Percentiles rank a stretch among this genome's conserved stretches.
Conservation (phyloP, 2,113 vertebrate genomes). For the Circaetus gallicus region DNA sequence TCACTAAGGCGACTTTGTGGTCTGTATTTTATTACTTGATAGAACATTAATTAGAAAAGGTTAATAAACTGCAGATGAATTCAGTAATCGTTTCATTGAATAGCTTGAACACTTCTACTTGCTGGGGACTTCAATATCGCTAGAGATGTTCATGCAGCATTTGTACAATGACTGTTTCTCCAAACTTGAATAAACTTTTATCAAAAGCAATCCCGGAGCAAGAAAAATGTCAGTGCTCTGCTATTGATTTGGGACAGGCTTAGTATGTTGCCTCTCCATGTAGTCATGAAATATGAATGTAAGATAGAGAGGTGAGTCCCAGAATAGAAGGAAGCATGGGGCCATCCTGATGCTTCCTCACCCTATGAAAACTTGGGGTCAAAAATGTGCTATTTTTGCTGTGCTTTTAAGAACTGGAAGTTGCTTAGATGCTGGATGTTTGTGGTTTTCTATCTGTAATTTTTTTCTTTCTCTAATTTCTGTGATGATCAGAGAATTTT, state of each 20-base stretch:
- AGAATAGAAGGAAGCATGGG: background rate
- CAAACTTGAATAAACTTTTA: background rate
- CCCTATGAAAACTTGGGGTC: background rate
- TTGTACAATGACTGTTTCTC: background rate
- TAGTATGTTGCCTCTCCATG: background rate
- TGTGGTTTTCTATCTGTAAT: rapidly evolving
- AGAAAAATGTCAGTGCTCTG: background rate
- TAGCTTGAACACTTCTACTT: background rate
- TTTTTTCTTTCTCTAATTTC: background rate
- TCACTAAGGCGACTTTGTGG: background rate
- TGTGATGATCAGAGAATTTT: background rate
- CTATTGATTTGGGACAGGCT: background rate
- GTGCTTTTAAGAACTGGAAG: background rate
- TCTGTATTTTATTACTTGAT: background rate
- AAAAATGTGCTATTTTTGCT: background rate
- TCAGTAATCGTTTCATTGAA: background rate
- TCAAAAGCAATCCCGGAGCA: background rate
- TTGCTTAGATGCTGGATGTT: background rate
- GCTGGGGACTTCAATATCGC: background rate
- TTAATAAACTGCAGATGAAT: background rate
- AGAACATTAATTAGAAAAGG: background rate
- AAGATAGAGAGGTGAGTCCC: background rate
- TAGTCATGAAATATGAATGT: background rate
- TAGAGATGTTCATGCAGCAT: background rate
- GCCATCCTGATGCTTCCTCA: background rate